phyloP scores from a whole-genome alignment of 2,888 invertebrate genomes.

The Mythimna vitellina region DNA sequence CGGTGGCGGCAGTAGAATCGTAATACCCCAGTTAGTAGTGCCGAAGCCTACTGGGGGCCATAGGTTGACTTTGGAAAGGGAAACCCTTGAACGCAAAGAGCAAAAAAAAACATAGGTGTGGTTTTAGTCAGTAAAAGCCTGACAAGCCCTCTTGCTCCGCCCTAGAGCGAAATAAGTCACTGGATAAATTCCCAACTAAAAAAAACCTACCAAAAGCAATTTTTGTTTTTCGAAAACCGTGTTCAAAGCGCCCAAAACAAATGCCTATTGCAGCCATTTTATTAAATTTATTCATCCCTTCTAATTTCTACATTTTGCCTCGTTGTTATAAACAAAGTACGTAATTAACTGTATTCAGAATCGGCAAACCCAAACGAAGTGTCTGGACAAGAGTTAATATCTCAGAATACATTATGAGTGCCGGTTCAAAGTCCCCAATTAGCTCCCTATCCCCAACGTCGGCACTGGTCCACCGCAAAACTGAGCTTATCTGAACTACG shows the following conservation, averaged over 20 bases:
- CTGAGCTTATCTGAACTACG: slow-evolving; percentile 54
- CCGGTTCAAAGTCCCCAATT: slow-evolving; percentile 58
- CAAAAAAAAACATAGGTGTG: too few species aligned
- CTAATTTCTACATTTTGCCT: not conserved
- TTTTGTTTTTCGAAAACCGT: not conserved
- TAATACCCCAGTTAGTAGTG: too few species aligned
- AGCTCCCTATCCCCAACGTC: slow-evolving; percentile 51
- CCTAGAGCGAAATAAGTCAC: too few species aligned
- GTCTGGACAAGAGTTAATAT: slow-evolving; percentile 51
- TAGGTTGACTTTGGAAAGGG: too few species aligned
- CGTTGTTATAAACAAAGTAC: slow-evolving; percentile 3
- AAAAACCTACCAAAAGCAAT: too few species aligned
- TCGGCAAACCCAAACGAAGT: slow-evolving; percentile 21
- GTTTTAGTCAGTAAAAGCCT: too few species aligned
- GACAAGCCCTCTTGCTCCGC: too few species aligned
- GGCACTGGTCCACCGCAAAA: slow-evolving; percentile 54
- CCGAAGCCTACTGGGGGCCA: too few species aligned
- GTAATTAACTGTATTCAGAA: slow-evolving; percentile 27
- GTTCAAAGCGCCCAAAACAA: not conserved
- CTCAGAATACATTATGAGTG: slow-evolving; percentile 55
- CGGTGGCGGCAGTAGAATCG: too few species aligned
- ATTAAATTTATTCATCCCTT: not conserved
- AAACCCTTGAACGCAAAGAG: too few species aligned
- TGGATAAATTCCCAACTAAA: too few species aligned
- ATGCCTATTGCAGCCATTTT: not conserved